A percentile compares a stretch with the other conserved stretches of the same genome.
Conservation (phyloP, 2,113 vertebrate genomes). For the Nyctibius bracteatus region DNA sequence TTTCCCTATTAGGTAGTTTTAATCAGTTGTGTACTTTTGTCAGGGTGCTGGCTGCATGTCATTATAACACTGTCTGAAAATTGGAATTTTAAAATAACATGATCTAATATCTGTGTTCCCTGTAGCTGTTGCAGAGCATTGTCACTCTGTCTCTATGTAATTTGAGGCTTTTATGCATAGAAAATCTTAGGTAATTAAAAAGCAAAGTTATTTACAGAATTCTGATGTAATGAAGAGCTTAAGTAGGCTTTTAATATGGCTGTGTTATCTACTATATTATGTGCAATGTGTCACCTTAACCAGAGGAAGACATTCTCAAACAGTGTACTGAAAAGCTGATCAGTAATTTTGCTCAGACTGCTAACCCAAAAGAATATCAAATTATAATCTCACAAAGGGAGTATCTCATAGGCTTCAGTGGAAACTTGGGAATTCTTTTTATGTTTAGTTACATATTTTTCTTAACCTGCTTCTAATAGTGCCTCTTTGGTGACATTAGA, state of each 20-base stretch:
- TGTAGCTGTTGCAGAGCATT: not conserved
- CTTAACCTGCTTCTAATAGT: not conserved
- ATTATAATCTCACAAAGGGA: conserved; percentile 35
- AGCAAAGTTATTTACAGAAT: conserved; percentile 45
- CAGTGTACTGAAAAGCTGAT: conserved; percentile 17
- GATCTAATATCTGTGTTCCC: not conserved
- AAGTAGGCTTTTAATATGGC: conserved; percentile 59
- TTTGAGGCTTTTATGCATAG: not conserved
- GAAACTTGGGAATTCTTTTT: conserved; percentile 3
- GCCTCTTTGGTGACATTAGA: not conserved
- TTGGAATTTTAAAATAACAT: not conserved
- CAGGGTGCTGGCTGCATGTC: not conserved
- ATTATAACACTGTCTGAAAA: not conserved
- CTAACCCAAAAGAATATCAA: conserved; percentile 30
- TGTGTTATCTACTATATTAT: conserved; percentile 20
- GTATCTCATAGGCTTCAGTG: conserved; percentile 32
- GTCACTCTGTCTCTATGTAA: not conserved
- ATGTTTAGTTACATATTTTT: not conserved
- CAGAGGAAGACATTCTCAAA: conserved; percentile 39
- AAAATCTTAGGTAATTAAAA: not conserved
- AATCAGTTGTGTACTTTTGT: not conserved
- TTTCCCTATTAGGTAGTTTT: not conserved
- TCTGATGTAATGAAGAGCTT: conserved; percentile 42
- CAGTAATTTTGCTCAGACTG: conserved; percentile 34
- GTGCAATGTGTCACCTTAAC: conserved; percentile 7